These are phyloP conservation scores for Zaprionus davidi DNA, from an alignment of 1,140 invertebrate species.

Conservation along the genomic window DNA sequence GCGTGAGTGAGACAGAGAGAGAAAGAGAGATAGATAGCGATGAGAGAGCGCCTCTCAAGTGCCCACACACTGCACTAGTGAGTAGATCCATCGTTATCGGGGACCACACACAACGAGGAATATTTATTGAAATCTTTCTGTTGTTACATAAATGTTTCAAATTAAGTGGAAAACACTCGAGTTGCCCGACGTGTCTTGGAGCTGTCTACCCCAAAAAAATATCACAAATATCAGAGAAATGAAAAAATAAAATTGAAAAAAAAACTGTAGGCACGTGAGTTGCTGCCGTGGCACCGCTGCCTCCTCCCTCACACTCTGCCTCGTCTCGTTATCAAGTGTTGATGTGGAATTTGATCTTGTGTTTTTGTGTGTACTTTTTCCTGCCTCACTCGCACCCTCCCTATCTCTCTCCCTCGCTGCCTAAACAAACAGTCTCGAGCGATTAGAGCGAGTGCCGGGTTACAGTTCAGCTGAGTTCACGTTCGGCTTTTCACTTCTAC, in stretches of 20 bases:
- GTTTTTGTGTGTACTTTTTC: slow-evolving; percentile 27
- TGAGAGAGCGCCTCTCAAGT: slow-evolving; percentile 48
- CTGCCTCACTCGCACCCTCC: not conserved
- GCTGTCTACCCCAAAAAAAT: slow-evolving; percentile 7
- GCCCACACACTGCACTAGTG: slow-evolving; percentile 49
- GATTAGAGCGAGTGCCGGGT: slow-evolving; percentile 66
- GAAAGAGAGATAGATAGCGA: not conserved
- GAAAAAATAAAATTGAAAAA: slow-evolving; percentile 15
- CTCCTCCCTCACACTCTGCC: not conserved
- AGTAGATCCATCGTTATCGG: slow-evolving; percentile 29
- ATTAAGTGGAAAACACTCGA: slow-evolving; percentile 80
- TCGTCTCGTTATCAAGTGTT: slow-evolving; percentile 59
- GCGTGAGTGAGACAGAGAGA: not conserved
- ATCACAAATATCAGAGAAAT: not conserved
- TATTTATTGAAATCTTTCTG: slow-evolving; percentile 71
- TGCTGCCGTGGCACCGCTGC: not conserved
- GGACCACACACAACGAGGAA: slow-evolving; percentile 69
- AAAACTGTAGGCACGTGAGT: slow-evolving; percentile 60
- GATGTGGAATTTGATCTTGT: slow-evolving; percentile 78
- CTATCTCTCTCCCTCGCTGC: slow-evolving; percentile 16
- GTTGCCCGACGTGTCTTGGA: slow-evolving; percentile 27
- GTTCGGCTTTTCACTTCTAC: slow-evolving; percentile 22
- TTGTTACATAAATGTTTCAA: slow-evolving; percentile 64
- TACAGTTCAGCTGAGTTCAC: slow-evolving; percentile 41
- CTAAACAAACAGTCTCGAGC: slow-evolving; percentile 70